These are phyloP conservation scores for Laticauda laticaudata DNA, from an alignment of 2,113 vertebrate species.

Conservation along the genomic window DNA sequence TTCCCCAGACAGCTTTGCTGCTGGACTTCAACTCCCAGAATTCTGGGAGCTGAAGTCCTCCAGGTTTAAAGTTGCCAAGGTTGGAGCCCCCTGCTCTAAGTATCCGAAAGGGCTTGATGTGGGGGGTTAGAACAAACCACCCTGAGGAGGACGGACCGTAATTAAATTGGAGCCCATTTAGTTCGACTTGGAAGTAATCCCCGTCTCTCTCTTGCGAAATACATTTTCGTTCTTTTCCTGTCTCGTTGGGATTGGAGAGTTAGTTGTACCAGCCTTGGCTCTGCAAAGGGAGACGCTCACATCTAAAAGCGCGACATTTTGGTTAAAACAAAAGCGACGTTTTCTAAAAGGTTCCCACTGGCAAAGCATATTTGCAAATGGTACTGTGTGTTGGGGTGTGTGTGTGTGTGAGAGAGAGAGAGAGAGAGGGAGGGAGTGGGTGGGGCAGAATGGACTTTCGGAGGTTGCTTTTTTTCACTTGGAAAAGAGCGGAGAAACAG, in stretches of 20 bases:
- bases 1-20: too few relatives aligned
- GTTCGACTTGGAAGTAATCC: neutral
- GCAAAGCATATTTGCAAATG: neutral
- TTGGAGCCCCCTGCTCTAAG: too few relatives aligned
- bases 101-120: neutral
- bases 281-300: neutral
- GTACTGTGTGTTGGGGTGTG: neutral
- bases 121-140: too few relatives aligned
- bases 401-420: neutral
- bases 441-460: too few relatives aligned
- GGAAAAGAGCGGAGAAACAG: neutral
- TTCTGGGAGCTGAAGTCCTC: too few relatives aligned
- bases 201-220: neutral
- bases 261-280: neutral
- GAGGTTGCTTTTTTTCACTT: neutral
- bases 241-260: neutral
- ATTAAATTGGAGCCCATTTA: neutral
- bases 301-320: neutral
- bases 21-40: too few relatives aligned
- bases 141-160: neutral
- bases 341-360: neutral
- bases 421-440: too few relatives aligned
- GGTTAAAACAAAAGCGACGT: neutral
- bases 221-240: neutral
- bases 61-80: too few relatives aligned